phyloP scores from a whole-genome alignment of 2,113 vertebrate genomes.

The Centropus unirufus region DNA sequence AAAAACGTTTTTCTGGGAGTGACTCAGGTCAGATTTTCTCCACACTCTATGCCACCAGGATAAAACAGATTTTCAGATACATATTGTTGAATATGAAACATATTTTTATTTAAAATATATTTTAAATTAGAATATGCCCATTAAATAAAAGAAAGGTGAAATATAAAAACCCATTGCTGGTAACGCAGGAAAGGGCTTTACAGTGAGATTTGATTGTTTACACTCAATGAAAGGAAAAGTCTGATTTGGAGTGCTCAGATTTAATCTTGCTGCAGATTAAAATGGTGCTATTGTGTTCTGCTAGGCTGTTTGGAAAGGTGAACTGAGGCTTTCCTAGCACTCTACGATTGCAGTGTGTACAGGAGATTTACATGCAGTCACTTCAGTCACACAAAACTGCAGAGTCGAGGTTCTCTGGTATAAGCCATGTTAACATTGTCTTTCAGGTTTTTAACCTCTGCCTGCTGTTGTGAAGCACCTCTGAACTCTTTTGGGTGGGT shows the following conservation, averaged over 20 bases:
- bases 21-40: neutral
- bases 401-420: neutral
- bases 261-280: conserved; percentile 78
- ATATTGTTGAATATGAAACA: conserved; percentile 13
- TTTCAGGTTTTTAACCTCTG: neutral
- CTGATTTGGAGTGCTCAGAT: conserved; percentile 80
- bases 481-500: neutral
- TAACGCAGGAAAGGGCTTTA: conserved; percentile 80
- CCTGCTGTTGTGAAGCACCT: neutral
- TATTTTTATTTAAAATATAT: neutral
- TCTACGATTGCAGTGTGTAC: conserved; percentile 5
- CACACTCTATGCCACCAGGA: neutral
- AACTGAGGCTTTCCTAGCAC: conserved; percentile 67
- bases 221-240: conserved; percentile 87
- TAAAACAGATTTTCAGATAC: conserved; percentile 13
- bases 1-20: neutral
- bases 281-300: conserved; percentile 77
- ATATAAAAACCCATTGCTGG: conserved; percentile 61
- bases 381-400: neutral
- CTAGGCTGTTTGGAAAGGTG: conserved; percentile 73
- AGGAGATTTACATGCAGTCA: neutral
- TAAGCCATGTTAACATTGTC: neutral
- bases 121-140: conserved; percentile 19
- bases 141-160: conserved; percentile 37
- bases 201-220: conserved; percentile 84